Evolutionary conservation across 1,140 invertebrate genomes (phyloP), one percentile per base, ranked within the genome.

Genomic region (Parapsyche elsis): DNA sequence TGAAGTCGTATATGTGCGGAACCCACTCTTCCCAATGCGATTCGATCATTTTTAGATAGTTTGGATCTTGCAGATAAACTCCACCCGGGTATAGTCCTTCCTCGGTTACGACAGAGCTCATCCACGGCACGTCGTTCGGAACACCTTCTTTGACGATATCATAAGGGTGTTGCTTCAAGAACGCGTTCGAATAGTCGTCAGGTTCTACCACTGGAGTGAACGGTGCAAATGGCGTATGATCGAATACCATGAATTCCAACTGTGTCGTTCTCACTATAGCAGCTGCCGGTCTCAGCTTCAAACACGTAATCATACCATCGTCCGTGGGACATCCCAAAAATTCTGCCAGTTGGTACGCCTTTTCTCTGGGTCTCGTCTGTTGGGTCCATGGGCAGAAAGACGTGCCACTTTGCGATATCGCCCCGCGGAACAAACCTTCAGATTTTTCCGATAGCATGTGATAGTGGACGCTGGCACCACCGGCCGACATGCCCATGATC

Each of bases 331-430:
- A 97, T 81, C 94, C 94, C 0, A 97, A 86, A 5, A 90, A 87
- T 0, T 86, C 84, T 0, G 92, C 93, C 0, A 97, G 85, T 80
- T 91, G 88, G 59, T 90, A 89, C 0, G 95, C 91, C 84, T 95
- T 95, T 80, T 92, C 88, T 1, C 90, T 85, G 0, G 94, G 88
- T 45, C 92, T 91, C 84, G 92, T 89, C 0, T 92, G 89, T 53
- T 93, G 88, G 0, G 93, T 91, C 95, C 94, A 97, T 0, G 91
- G 91, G 82, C 90, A 87, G 0, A 95, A 86, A 2, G 92, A 91
- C 12, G 93, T 93, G 0, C 95, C 96, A 84, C 95, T 96, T 87
- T 94, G 91, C 0, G 95, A 92, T 59, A 97, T 93, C 0, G 93
- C 95, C 70, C 92, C 90, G 84, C 92, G 85, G 84, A 94, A 93